Conservation (phyloP, 2,113 vertebrate species). For the Lanius ludovicianus region DNA sequence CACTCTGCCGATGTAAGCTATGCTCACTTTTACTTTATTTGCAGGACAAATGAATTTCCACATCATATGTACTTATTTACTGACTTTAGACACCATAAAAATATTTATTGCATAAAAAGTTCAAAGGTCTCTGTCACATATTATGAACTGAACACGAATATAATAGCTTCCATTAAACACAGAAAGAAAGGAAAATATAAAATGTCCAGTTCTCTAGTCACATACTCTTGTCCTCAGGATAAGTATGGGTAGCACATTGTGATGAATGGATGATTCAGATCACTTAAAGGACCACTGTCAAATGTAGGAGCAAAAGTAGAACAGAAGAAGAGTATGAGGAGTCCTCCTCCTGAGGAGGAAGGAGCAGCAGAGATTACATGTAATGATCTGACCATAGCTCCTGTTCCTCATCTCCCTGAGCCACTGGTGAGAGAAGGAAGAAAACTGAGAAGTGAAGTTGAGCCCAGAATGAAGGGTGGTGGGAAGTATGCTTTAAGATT, state of each 20-base stretch:
- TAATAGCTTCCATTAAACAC: neutral
- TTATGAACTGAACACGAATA: neutral
- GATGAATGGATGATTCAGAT: neutral
- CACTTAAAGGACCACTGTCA: neutral
- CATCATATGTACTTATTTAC: neutral
- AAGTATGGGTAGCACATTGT: neutral
- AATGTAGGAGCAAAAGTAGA: neutral
- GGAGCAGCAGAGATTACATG: neutral
- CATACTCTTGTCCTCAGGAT: neutral
- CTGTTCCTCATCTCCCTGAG: neutral
- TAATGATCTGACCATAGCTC: neutral
- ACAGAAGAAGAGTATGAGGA: neutral
- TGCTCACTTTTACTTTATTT: neutral
- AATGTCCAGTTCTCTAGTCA: neutral
- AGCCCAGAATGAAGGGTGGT: accelerated
- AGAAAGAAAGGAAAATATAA: neutral
- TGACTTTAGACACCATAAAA: neutral
- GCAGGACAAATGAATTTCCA: neutral
- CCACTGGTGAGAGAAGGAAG: neutral
- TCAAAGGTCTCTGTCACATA: neutral
- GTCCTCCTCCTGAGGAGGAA: neutral
- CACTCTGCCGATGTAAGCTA: neutral
- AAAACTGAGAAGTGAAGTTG: neutral
- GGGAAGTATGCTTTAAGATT: neutral
- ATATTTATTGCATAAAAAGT: neutral